Conservation (phyloP, 2,888 invertebrate genomes). For the Dorcus hopei region DNA sequence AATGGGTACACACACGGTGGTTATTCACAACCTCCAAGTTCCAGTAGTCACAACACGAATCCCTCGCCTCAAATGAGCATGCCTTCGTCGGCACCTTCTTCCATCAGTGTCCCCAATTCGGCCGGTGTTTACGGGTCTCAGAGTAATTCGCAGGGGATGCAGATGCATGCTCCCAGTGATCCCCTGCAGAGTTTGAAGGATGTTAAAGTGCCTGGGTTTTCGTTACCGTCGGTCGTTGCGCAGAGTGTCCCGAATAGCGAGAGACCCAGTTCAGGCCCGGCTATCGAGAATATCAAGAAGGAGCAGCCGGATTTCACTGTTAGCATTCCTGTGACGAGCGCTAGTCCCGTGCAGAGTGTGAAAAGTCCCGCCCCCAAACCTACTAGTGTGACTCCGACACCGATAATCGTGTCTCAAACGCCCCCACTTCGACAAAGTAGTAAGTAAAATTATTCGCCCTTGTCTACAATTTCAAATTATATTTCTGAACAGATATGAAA, state of each 20-base stretch:
- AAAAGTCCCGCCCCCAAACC: constrained; percentile 43
- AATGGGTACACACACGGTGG: constrained; percentile 3
- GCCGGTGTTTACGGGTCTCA: constrained; percentile 19
- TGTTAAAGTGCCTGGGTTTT: constrained; percentile 74
- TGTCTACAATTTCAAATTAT: not conserved
- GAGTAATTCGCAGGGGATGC: not conserved
- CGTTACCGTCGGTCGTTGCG: constrained; percentile 44
- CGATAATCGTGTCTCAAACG: constrained; percentile 43
- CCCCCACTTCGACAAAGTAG: constrained; percentile 50
- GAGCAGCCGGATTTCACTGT: constrained; percentile 59
- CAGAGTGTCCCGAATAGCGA: constrained; percentile 35
- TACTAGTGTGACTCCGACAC: constrained; percentile 39
- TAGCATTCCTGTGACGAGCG: constrained; percentile 37
- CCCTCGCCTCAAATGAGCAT: constrained; percentile 34
- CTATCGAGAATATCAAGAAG: constrained; percentile 70
- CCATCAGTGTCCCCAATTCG: constrained; percentile 33
- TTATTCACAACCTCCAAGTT: constrained; percentile 1
- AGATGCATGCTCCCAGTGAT: constrained; percentile 48
- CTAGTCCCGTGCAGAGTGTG: constrained; percentile 41
- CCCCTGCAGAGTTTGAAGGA: constrained; percentile 76
- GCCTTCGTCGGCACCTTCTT: constrained; percentile 43
- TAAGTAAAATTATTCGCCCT: constrained; percentile 11
- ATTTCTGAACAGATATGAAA: too few species aligned
- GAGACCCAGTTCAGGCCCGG: constrained; percentile 57
- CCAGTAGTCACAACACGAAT: constrained; percentile 6